Base-by-base conservation (phyloP, 2,113 vertebrate genomes). In the Galeopterus variegatus region DNA sequence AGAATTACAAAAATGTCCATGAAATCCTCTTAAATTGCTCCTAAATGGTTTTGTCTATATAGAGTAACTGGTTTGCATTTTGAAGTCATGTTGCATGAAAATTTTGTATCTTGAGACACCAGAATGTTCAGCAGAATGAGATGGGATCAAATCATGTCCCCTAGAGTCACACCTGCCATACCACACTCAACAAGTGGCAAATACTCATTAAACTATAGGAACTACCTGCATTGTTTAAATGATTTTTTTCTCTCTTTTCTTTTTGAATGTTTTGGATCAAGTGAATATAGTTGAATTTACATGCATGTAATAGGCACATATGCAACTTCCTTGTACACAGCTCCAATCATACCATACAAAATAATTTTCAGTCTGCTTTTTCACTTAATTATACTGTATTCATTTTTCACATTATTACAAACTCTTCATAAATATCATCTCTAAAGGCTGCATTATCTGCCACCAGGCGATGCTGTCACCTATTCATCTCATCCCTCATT, bases 301-400 rank as follows among this genome's bases (percentile, higher is more conserved):
- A 6, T 50, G 18, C 58, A 1, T 33, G 0, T 12, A 2, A 31
- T 2, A 4, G 54, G 15, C 45, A 0, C 6, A 5, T 33, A 5
- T 13, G 23, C 24, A 17, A 18, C 3, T 6, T 13, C n/a, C 81
- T 24, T 65, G 6, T 1, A 8, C 6, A 2, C 15, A 36, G 26
- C 23, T 26, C 48, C 21, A 28, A 8, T 60, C 31, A 21, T 17
- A 56, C 9, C 70, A 19, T 21, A 54, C 9, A 31, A n/a, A 21
- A 8, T 33, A 4, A 23, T 85, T 81, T 26, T 24, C 18, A 50
- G 41, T 8, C 5, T 52, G 8, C 28, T 26, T 7, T 48, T 33
- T 50, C 75, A 31, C 23, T 33, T n/a, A 8, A 45, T 28, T 8
- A 33, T 8, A 19, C 11, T 15, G n/a, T 18, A 7, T 28, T 79